Percentiles rank a stretch among this genome's conserved stretches.
phyloP scores from a whole-genome alignment of 2,888 invertebrate species.

The Smittia aterrima region DNA sequence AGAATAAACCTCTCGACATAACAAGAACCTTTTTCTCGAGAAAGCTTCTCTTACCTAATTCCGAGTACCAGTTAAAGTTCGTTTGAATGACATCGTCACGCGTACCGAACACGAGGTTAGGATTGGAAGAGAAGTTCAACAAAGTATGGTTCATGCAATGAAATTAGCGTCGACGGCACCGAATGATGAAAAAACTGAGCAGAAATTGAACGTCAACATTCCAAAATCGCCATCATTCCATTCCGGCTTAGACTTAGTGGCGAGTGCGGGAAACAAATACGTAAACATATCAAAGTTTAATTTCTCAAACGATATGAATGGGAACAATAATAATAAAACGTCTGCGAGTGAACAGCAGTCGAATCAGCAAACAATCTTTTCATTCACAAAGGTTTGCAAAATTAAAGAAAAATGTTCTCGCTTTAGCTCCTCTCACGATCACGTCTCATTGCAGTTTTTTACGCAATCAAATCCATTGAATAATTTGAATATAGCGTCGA shows the following conservation, averaged over 20 bases:
- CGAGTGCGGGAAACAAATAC: slow-evolving; percentile 55
- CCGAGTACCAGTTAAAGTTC: no score
- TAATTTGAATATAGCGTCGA: slow-evolving; percentile 35
- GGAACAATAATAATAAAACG: slow-evolving; percentile 25
- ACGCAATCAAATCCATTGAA: slow-evolving; percentile 39
- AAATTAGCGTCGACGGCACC: slow-evolving; percentile 24
- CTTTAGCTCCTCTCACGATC: background rate
- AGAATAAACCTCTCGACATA: background rate
- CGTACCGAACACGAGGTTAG: background rate
- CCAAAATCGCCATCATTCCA: slow-evolving; percentile 88
- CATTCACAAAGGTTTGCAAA: slow-evolving; percentile 37
- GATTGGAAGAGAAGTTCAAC: slow-evolving; percentile 5
- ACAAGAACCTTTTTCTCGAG: background rate
- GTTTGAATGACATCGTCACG: slow-evolving; percentile 20
- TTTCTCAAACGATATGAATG: slow-evolving; percentile 36
- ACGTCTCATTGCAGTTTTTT: slow-evolving; percentile 28
- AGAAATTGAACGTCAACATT: slow-evolving; percentile 51
- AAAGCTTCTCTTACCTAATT: no score
- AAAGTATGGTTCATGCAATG: slow-evolving; percentile 38
- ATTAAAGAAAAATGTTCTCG: no score
- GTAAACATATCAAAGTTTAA: slow-evolving; percentile 41
- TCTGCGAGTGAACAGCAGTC: slow-evolving; percentile 10
- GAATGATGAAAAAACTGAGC: slow-evolving; percentile 22
- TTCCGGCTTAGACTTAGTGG: slow-evolving; percentile 78
- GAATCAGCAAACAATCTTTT: slow-evolving; percentile 36